Evolutionary conservation across 2,888 invertebrate species (phyloP).

Genomic region (Tipula unca): DNA sequence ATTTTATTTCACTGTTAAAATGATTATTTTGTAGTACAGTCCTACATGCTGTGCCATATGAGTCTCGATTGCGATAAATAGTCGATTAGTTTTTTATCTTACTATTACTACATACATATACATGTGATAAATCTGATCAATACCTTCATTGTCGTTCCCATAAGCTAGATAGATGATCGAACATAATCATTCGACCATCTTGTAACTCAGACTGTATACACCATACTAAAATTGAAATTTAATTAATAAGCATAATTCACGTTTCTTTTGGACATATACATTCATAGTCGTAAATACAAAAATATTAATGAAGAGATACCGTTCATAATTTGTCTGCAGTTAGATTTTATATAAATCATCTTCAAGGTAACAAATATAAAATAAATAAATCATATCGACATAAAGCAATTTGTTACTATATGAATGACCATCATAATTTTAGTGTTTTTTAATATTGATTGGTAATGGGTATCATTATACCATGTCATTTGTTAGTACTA

Average conservation of each 20-base stretch:
- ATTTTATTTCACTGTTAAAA: background rate
- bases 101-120: too few relatives aligned
- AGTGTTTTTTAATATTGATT: background rate
- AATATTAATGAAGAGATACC: background rate
- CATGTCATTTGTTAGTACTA: too few relatives aligned
- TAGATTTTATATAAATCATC: background rate
- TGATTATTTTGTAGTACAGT: background rate
- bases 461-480: too few relatives aligned
- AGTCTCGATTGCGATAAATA: background rate
- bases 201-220: background rate
- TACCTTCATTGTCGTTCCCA: background rate
- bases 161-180: background rate
- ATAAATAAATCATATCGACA: background rate
- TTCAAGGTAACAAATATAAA: constrained; percentile 1
- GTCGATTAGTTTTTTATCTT: too few relatives aligned
- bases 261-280: background rate
- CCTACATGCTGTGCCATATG: background rate
- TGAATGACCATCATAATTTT: background rate
- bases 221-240: background rate
- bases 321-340: background rate
- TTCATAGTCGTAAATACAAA: background rate
- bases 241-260: background rate
- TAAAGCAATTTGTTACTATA: background rate
- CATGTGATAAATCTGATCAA: background rate
- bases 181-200: background rate